Conservation (phyloP, 37 sponge, comb jelly and placozoan genomes). For the Geodia barretti region DNA sequence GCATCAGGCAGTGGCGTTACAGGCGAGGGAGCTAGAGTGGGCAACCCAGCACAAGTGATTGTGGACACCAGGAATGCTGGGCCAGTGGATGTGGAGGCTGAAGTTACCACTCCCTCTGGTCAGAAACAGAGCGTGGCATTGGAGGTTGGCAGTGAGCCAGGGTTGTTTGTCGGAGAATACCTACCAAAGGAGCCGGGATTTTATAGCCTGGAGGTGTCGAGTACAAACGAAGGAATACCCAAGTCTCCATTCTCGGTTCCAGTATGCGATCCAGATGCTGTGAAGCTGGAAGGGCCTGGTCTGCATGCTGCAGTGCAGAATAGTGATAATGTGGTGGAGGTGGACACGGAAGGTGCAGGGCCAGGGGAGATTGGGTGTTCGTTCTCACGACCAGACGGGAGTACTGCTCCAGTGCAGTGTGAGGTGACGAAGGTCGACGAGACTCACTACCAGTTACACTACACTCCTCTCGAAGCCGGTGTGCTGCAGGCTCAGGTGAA, state of each 20-base stretch:
- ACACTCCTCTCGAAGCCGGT: slow-evolving; percentile 63
- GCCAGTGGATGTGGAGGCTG: slow-evolving; percentile 61
- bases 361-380: slow-evolving; percentile 59
- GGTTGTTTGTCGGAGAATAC: slow-evolving; percentile 47
- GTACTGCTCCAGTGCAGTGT: slow-evolving; percentile 30
- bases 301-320: slow-evolving; percentile 63
- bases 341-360: slow-evolving; percentile 71
- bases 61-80: slow-evolving; percentile 85
- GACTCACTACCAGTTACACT: slow-evolving; percentile 58
- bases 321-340: slow-evolving; percentile 48
- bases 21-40: slow-evolving; percentile 73
- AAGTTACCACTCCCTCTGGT: slow-evolving; percentile 67
- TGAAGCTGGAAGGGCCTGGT: slow-evolving; percentile 61
- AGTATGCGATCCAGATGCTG: slow-evolving; percentile 65
- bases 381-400: slow-evolving; percentile 1
- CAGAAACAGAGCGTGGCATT: slow-evolving; percentile 24
- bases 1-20: slow-evolving; percentile 91
- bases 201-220: slow-evolving; percentile 73
- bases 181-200: slow-evolving; percentile 68
- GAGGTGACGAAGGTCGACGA: slow-evolving; percentile 31
- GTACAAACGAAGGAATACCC: slow-evolving; percentile 72
- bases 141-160: slow-evolving; percentile 7
- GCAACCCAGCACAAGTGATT: slow-evolving; percentile 64
- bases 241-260: slow-evolving; percentile 74
- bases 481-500: slow-evolving; percentile 1